Evolutionary conservation across 2,888 invertebrate species (phyloP).

Genomic region (Apotomis turbidana): DNA sequence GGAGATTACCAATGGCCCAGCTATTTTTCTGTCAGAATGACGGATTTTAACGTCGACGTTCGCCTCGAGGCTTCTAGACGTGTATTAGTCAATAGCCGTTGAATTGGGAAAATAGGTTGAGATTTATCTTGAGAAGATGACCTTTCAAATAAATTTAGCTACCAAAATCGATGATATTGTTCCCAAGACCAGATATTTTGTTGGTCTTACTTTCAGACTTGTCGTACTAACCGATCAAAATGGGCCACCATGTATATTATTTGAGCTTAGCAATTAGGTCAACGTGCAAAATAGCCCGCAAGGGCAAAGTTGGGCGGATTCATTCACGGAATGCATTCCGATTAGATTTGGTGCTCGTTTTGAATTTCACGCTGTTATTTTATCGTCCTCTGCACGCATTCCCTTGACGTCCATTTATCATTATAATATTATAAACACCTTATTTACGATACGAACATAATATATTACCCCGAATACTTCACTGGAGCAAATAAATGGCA

Average conservation of each 20-base stretch:
- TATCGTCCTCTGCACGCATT: background rate
- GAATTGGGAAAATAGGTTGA: background rate
- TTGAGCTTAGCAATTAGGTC: too few relatives aligned
- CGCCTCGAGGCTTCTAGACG: constrained; percentile 1
- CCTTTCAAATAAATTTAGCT: background rate
- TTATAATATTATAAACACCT: constrained; percentile 18
- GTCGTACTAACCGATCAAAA: too few relatives aligned
- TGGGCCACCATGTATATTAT: too few relatives aligned
- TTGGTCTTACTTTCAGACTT: too few relatives aligned
- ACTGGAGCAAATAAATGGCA: constrained; percentile 6
- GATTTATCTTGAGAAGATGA: background rate
- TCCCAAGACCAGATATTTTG: too few relatives aligned
- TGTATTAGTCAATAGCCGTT: background rate
- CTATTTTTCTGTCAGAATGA: constrained; percentile 52
- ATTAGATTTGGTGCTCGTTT: background rate
- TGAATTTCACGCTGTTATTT: constrained; percentile 2
- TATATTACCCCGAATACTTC: background rate
- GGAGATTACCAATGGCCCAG: constrained; percentile 50
- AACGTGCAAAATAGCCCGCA: too few relatives aligned
- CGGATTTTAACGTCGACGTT: constrained; percentile 36
- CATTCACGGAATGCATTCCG: too few relatives aligned
- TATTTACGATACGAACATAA: constrained; percentile 20
- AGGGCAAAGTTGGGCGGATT: too few relatives aligned
- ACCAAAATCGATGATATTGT: too few relatives aligned
- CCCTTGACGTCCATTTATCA: constrained; percentile 22